Percentiles rank a stretch among this genome's conserved stretches.
phyloP scores from a whole-genome alignment of 2,888 invertebrate genomes.

The Cerceris ruficornis region DNA sequence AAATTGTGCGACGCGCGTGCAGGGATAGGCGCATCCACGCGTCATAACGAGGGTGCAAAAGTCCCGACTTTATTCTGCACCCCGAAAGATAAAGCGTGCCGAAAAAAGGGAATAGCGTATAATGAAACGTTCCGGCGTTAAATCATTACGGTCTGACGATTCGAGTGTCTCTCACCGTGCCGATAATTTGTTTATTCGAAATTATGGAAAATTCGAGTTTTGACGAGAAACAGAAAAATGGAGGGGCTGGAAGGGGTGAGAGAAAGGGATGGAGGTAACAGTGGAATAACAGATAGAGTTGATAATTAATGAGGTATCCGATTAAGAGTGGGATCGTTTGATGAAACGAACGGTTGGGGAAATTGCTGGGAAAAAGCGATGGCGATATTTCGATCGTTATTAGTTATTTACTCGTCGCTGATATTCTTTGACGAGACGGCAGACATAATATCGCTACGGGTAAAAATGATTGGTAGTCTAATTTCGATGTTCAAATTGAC shows the following conservation, averaged over 20 bases:
- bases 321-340: no score
- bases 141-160: conserved; percentile 8
- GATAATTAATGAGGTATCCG: no score
- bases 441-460: neutral
- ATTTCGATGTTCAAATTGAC: conserved; percentile 29
- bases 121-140: conserved; percentile 26
- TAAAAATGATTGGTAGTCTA: neutral
- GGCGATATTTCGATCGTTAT: no score
- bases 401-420: neutral
- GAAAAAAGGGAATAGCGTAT: conserved; percentile 18
- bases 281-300: no score
- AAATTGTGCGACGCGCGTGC: conserved; percentile 37
- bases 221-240: no score
- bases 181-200: neutral
- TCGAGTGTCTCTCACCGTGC: neutral
- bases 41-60: conserved; percentile 55
- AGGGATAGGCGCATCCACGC: conserved; percentile 18
- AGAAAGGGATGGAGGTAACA: no score
- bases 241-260: no score
- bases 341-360: no score
- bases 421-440: neutral
- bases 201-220: no score
- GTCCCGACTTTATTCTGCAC: conserved; percentile 30
- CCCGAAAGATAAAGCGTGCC: conserved; percentile 32
- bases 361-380: neutral